A percentile compares a stretch with the other conserved stretches of the same genome.
phyloP scores from a whole-genome alignment of 2,113 vertebrate species.

The Nannobrachium achirus region DNA sequence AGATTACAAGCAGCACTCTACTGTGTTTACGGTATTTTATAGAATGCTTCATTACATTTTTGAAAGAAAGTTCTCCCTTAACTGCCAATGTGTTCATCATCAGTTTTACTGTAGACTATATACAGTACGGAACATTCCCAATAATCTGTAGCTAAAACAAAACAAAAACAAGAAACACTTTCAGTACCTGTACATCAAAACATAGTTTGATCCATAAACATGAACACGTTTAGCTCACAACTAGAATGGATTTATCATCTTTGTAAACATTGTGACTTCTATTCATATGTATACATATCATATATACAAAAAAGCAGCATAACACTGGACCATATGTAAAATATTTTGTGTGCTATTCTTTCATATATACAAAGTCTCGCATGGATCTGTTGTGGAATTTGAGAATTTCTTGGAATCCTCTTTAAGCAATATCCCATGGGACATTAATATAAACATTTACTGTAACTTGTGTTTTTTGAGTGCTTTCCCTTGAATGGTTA shows the following conservation, averaged over 20 bases:
- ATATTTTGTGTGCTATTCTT: slow-evolving; percentile 49
- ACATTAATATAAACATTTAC: slow-evolving; percentile 28
- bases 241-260: slow-evolving; percentile 61
- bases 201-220: slow-evolving; percentile 53
- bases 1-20: no score
- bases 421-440: slow-evolving; percentile 51
- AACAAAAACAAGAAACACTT: slow-evolving; percentile 41
- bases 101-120: slow-evolving; percentile 44
- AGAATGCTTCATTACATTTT: slow-evolving; percentile 35
- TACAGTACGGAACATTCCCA: slow-evolving; percentile 58
- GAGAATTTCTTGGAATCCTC: slow-evolving; percentile 42
- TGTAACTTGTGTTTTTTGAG: slow-evolving; percentile 36
- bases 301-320: slow-evolving; percentile 72
- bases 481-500: slow-evolving; percentile 22
- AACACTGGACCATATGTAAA: slow-evolving; percentile 60
- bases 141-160: slow-evolving; percentile 30
- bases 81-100: slow-evolving; percentile 43
- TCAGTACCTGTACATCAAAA: slow-evolving; percentile 32
- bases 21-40: not conserved
- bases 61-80: slow-evolving; percentile 38
- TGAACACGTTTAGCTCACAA: slow-evolving; percentile 66
- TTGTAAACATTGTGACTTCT: slow-evolving; percentile 82
- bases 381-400: slow-evolving; percentile 38
- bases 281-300: slow-evolving; percentile 48
- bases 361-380: slow-evolving; percentile 40